Conservation (phyloP, 2,797 vertebrate genomes). For the Avahi laniger region DNA sequence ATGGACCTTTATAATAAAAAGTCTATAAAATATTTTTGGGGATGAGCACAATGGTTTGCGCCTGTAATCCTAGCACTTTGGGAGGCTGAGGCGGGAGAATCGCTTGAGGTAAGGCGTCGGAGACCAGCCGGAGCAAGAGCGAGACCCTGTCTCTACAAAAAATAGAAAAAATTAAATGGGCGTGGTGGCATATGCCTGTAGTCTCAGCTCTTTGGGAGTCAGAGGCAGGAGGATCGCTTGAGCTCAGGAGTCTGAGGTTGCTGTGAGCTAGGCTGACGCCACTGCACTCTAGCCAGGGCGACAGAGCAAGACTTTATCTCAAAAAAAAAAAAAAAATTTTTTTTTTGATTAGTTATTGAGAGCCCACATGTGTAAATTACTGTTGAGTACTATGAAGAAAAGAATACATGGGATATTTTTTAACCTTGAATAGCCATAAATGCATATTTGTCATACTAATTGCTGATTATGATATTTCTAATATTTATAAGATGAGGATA, state of each 20-base stretch:
- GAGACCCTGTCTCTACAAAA: background rate
- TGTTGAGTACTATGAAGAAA: background rate
- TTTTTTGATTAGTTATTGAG: background rate
- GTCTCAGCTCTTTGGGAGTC: too few relatives aligned
- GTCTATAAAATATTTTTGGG: background rate
- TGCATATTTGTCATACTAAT: background rate
- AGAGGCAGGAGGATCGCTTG: too few relatives aligned
- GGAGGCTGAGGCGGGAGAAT: background rate
- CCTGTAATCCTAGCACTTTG: background rate
- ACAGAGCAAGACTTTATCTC: background rate
- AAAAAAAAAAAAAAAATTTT: background rate
- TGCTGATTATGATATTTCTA: background rate
- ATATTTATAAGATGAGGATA: background rate
- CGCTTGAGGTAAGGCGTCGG: background rate
- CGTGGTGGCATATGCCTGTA: background rate
- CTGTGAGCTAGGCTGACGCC: background rate
- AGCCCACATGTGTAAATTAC: background rate
- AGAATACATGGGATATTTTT: background rate
- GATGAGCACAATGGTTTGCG: background rate
- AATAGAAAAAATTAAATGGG: background rate
- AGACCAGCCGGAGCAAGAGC: background rate
- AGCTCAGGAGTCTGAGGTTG: background rate
- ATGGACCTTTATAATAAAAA: background rate
- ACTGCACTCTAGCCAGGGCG: background rate
- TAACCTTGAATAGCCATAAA: background rate